Evolutionary conservation across 2,797 vertebrate species (phyloP).

Genomic region (Dendrocincla fuliginosa): DNA sequence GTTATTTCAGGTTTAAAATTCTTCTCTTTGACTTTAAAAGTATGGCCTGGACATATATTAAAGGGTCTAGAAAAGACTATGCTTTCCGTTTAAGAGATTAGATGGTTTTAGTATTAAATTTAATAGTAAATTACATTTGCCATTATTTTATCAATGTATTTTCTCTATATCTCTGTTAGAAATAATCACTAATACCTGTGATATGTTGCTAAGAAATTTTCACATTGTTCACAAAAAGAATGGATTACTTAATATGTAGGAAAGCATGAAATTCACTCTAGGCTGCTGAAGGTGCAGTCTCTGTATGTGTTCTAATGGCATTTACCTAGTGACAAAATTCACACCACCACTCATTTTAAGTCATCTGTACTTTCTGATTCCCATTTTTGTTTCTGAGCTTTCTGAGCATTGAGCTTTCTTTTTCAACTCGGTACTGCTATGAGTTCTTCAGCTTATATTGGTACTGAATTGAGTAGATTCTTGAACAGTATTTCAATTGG

Average conservation of each 20-base stretch:
- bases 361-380: not conserved
- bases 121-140: not conserved
- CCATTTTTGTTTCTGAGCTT: not conserved
- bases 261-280: not conserved
- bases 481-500: not conserved
- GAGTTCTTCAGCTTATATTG: not conserved
- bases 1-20: conserved; percentile 44
- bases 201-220: not conserved
- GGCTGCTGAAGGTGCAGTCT: not conserved
- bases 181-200: not conserved
- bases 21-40: not conserved
- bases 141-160: not conserved
- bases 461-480: not conserved
- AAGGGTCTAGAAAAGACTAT: not conserved
- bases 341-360: not conserved
- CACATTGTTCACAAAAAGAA: not conserved
- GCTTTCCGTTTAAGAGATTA: not conserved
- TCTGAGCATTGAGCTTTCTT: not conserved
- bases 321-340: not conserved
- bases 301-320: not conserved
- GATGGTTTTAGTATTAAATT: not conserved
- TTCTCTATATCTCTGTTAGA: not conserved
- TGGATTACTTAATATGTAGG: not conserved
- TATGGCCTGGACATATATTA: not conserved
- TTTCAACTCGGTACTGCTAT: not conserved